Percentiles rank a stretch among this genome's conserved stretches.
These are phyloP conservation scores for Chunga burmeisteri DNA, from an alignment of 2,113 vertebrate species.

Conservation along the genomic window DNA sequence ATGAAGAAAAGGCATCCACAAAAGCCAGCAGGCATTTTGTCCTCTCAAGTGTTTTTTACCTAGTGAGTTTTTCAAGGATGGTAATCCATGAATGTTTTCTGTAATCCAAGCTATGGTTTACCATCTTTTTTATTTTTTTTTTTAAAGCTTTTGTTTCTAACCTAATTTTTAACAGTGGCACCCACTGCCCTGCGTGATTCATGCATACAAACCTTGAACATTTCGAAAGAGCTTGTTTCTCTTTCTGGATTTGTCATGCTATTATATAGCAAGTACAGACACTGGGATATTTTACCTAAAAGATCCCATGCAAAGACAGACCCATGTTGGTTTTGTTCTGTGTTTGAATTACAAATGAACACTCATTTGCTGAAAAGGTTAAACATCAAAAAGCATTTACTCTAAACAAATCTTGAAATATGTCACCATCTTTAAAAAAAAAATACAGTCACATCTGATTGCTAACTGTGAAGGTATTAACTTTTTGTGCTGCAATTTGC, in stretches of 20 bases:
- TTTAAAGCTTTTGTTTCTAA: neutral
- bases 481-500: neutral
- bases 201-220: neutral
- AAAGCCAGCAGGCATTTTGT: neutral
- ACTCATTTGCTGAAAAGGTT: neutral
- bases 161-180: neutral
- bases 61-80: neutral
- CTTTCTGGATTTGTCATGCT: neutral
- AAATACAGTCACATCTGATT: neutral
- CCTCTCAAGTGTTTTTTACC: neutral
- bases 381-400: neutral
- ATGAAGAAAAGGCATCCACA: neutral
- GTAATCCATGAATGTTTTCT: neutral
- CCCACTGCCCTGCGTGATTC: rapidly evolving
- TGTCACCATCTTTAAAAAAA: neutral
- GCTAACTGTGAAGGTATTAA: neutral
- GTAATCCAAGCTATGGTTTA: neutral
- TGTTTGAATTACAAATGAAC: neutral
- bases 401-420: neutral
- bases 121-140: neutral
- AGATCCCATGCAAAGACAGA: neutral
- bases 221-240: neutral
- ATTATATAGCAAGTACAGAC: neutral
- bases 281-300: neutral
- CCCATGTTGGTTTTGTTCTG: neutral